Conservation (phyloP, 2,888 invertebrate species). For the Orthosia cruda region DNA sequence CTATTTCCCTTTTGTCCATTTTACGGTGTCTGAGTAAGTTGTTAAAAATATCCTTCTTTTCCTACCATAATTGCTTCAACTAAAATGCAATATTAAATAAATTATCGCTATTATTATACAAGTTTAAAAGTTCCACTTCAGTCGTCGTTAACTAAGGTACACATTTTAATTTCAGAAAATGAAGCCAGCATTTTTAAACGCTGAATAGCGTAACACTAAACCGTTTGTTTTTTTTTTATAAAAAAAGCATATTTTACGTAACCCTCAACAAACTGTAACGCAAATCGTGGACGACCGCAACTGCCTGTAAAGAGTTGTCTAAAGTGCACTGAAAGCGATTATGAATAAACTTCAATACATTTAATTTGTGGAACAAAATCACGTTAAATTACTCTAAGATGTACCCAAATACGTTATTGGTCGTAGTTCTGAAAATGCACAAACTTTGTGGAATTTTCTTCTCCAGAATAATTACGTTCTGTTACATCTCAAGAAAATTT, state of each 20-base stretch:
- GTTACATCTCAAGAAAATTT: neutral
- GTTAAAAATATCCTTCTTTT: slow-evolving; percentile 48
- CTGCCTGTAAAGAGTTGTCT: slow-evolving; percentile 18
- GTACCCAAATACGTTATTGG: neutral
- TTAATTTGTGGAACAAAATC: slow-evolving; percentile 14
- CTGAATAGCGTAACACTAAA: slow-evolving; percentile 36
- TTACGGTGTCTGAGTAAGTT: slow-evolving; percentile 52
- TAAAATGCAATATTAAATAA: slow-evolving; percentile 29
- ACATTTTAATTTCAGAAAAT: slow-evolving; percentile 57
- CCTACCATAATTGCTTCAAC: slow-evolving; percentile 52
- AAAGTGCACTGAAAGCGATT: slow-evolving; percentile 10
- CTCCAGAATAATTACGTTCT: neutral
- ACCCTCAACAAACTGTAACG: slow-evolving; percentile 24
- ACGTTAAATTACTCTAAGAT: neutral
- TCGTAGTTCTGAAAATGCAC: neutral
- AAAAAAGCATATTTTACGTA: slow-evolving; percentile 37
- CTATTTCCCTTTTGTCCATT: slow-evolving; percentile 66
- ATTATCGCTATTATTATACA: slow-evolving; percentile 25
- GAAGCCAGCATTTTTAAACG: slow-evolving; percentile 55
- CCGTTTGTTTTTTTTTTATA: neutral
- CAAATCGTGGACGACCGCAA: slow-evolving; percentile 35
- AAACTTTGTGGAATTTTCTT: slow-evolving; percentile 8
- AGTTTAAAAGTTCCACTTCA: slow-evolving; percentile 26
- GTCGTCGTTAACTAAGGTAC: slow-evolving; percentile 38
- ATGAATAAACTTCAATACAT: neutral